Base-by-base conservation (phyloP, 1,140 invertebrate genomes). In the Tribolium castaneum region DNA sequence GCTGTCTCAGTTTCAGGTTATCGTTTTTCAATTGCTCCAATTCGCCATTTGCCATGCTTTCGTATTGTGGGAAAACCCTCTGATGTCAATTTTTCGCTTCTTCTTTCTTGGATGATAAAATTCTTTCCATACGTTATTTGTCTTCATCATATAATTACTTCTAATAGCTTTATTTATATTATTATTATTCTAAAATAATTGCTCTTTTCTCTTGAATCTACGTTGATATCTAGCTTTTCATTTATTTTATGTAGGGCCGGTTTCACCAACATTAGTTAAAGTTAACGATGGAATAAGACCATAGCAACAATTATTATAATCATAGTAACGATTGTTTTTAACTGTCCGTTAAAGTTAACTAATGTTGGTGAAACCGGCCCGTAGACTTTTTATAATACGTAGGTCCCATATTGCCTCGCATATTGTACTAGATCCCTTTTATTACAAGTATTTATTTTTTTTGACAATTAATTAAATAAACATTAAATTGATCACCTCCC, bases 111-210 rank as follows among this genome's bases (percentile, higher is more conserved):
- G 49, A 50, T 50, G 49, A 50, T 50, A 50, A 50, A 50, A 50
- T 50, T 54, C 16, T 54, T 54, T 54, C 52, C 4, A 54, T 54
- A 54, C 16, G 12, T 54, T 54, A 16, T 54, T 54, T 54, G 52
- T 16, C 52, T 54, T 54, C 52, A 14, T 54, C 52, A 54, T 16
- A 54, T 54, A 54, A 54, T 54, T 54, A 54, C 16, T 54, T 54
- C 52, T 54, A 54, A 54, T 54, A 54, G 52, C 52, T 54, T 54
- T 54, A 54, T 54, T 54, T 54, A 54, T 54, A 54, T 54, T 54
- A 54, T 50, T 54, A 50, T 30, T 50, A 14, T 14, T 50, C 49
- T 50, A 50, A 50, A 50, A 50, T 50, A 50, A 50, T 50, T 50
- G 49, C 49, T 50, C 49, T 50, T n/a, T 50, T 50, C 49, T 14